These are phyloP conservation scores for Bolinopsis microptera DNA, from an alignment of 37 sponge, comb jelly and placozoan species.

Conservation along the genomic window DNA sequence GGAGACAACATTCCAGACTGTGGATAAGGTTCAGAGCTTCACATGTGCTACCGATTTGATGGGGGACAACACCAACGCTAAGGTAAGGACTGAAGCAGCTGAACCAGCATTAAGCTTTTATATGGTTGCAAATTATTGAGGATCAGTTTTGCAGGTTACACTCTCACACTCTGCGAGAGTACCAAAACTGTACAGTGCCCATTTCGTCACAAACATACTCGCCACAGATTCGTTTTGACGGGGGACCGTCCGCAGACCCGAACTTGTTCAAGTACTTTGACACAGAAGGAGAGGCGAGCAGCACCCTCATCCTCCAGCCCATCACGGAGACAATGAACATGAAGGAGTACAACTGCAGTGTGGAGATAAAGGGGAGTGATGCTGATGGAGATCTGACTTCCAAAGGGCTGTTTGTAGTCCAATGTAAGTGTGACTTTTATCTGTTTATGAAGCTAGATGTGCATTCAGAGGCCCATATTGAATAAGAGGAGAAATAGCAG, in stretches of 20 bases:
- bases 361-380: slow-evolving; percentile 15
- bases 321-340: background rate
- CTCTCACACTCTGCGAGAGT: no score
- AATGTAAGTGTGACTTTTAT: slow-evolving; percentile 10
- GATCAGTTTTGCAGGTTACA: no score
- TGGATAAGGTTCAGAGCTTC: background rate
- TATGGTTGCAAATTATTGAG: no score
- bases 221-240: background rate
- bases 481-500: no score
- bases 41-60: background rate
- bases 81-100: no score
- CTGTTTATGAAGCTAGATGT: no score
- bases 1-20: background rate
- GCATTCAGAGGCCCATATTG: background rate
- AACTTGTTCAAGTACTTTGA: background rate
- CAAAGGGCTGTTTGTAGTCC: background rate
- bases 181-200: no score
- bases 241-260: background rate
- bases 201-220: no score
- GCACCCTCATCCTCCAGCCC: background rate
- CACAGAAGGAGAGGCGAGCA: background rate
- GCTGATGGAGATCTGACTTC: background rate
- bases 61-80: background rate
- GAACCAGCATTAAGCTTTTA: no score
- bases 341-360: background rate